Evolutionary conservation across 2,888 invertebrate species (phyloP).

Genomic region (Cryptus armator): DNA sequence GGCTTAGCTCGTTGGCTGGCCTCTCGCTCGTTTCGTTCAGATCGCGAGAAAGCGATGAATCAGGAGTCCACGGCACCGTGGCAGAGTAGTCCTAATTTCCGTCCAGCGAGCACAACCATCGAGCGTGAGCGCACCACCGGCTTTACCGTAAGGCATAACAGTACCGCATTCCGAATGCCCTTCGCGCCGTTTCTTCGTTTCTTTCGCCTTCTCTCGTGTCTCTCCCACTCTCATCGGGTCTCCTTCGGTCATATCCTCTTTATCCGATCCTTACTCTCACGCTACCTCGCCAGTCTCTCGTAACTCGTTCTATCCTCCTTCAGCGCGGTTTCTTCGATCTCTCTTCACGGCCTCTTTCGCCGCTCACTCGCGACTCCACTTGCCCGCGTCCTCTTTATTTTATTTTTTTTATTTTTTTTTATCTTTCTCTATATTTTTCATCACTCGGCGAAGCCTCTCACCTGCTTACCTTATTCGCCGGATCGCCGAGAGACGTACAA

Average conservation of each 20-base stretch:
- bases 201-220: conserved; percentile 74
- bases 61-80: conserved; percentile 74
- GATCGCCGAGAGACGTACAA: neutral
- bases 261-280: conserved; percentile 35
- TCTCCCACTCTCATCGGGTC: conserved; percentile 59
- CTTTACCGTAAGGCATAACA: conserved; percentile 85
- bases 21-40: conserved; percentile 35
- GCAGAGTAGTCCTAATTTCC: conserved; percentile 83
- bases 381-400: conserved; percentile 44
- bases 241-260: conserved; percentile 58
- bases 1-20: conserved; percentile 1
- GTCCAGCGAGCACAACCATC: conserved; percentile 72
- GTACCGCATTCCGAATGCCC: conserved; percentile 84
- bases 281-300: conserved; percentile 18
- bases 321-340: conserved; percentile 47
- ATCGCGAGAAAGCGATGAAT: conserved; percentile 76
- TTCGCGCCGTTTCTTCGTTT: conserved; percentile 79
- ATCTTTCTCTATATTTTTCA: conserved; percentile 4
- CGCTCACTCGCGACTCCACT: conserved; percentile 49
- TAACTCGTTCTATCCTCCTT: conserved; percentile 63
- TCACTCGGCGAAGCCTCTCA: conserved; percentile 30
- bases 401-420: conserved; percentile 30
- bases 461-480: conserved; percentile 51
- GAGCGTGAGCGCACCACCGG: conserved; percentile 66
- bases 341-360: conserved; percentile 60